Percentiles rank a stretch among this genome's conserved stretches.
These are phyloP conservation scores for Tachyglossus aculeatus DNA, from an alignment of 2,797 vertebrate genomes.

Conservation along the genomic window DNA sequence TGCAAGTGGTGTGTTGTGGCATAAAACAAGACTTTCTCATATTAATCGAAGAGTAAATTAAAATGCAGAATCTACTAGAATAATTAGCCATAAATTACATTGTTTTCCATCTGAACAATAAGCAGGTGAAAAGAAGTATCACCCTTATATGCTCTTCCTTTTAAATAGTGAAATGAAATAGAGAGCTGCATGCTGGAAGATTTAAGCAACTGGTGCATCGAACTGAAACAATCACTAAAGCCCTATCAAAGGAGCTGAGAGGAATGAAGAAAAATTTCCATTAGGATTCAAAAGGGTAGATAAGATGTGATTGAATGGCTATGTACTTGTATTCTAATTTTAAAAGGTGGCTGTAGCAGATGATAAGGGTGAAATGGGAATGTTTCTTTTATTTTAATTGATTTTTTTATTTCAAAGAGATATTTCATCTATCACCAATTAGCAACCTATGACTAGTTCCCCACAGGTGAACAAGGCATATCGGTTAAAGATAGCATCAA, in stretches of 20 bases:
- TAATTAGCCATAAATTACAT: no score
- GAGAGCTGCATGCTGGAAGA: not conserved
- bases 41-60: no score
- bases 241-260: not conserved
- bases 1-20: not conserved
- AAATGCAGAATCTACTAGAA: no score
- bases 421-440: not conserved
- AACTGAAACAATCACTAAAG: not conserved
- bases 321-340: not conserved
- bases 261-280: slow-evolving; percentile 10
- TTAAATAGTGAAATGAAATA: not conserved
- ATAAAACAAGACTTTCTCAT: no score
- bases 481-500: no score
- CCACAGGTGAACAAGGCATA: no score
- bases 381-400: no score
- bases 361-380: not conserved
- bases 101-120: not conserved
- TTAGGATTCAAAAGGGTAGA: not conserved
- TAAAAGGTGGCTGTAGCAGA: not conserved
- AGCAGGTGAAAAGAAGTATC: not conserved
- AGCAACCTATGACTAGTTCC: not conserved
- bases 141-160: not conserved
- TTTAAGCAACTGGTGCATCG: not conserved
- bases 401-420: not conserved
- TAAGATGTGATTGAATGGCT: not conserved